Conservation (phyloP, 2,888 invertebrate species). For the Orthosia incerta region DNA sequence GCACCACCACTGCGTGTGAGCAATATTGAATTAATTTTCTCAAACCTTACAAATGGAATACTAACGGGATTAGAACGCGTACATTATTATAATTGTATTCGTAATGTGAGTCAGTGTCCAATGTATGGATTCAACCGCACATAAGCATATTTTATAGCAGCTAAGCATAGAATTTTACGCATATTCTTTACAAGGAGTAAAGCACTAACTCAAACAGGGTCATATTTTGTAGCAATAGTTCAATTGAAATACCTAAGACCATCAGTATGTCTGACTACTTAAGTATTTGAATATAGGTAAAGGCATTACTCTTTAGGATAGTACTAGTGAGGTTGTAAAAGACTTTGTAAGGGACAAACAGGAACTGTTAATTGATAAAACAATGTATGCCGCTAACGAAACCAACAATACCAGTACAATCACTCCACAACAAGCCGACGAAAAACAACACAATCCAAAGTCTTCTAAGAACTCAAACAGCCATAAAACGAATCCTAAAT, state of each 20-base stretch:
- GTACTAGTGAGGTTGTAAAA: background rate
- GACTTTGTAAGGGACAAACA: background rate
- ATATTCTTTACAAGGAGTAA: background rate
- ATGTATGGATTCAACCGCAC: constrained; percentile 42
- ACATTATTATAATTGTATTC: constrained; percentile 41
- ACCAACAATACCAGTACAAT: constrained; percentile 7
- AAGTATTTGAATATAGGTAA: too few species aligned
- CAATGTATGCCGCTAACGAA: background rate
- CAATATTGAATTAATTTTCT: constrained; percentile 63
- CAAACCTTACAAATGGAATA: constrained; percentile 60
- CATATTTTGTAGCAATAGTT: background rate
- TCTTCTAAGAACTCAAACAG: constrained; percentile 44
- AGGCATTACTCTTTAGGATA: too few species aligned
- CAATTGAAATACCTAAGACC: background rate
- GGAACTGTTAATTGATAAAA: background rate
- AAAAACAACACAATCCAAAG: constrained; percentile 22
- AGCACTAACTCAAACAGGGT: background rate
- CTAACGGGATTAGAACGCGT: constrained; percentile 59
- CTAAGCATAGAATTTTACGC: background rate
- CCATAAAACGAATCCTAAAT: constrained; percentile 54
- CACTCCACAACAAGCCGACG: constrained; percentile 23
- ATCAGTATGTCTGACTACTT: background rate
- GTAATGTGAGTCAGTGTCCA: constrained; percentile 41
- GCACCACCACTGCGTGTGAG: constrained; percentile 45
- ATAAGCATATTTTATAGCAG: background rate